Conservation (phyloP, 2,113 vertebrate species). For the Chlorodrepanis virens region DNA sequence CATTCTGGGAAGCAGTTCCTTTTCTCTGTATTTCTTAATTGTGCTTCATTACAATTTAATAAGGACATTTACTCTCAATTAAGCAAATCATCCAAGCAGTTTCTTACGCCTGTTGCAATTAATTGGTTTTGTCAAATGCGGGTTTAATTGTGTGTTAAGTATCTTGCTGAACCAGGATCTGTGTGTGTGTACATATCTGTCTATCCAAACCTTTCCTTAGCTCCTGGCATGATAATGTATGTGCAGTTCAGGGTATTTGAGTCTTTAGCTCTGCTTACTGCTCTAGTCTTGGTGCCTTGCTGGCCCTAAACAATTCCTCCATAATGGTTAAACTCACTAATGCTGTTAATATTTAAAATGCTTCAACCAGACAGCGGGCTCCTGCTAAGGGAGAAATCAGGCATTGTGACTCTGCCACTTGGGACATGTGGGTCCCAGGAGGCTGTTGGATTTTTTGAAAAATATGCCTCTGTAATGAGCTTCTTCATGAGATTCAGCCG, state of each 20-base stretch:
- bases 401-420: neutral
- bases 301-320: neutral
- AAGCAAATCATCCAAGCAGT: slow-evolving; percentile 39
- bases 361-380: neutral
- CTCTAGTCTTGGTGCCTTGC: neutral
- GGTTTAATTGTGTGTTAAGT: slow-evolving; percentile 14
- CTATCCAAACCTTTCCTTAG: neutral
- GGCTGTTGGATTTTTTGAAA: neutral
- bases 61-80: slow-evolving; percentile 52
- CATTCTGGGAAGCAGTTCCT: neutral
- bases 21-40: slow-evolving; percentile 35
- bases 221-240: neutral
- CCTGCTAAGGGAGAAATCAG: neutral
- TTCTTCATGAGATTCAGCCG: neutral
- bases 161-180: slow-evolving; percentile 31
- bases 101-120: neutral
- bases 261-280: neutral
- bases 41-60: slow-evolving; percentile 51
- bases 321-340: neutral
- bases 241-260: neutral
- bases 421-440: neutral
- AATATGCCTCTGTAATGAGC: neutral
- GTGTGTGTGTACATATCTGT: neutral
- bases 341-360: neutral
- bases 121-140: neutral